A percentile compares a stretch with the other conserved stretches of the same genome.
Conservation (phyloP, 2,888 invertebrate genomes). For the Athalia cordata region DNA sequence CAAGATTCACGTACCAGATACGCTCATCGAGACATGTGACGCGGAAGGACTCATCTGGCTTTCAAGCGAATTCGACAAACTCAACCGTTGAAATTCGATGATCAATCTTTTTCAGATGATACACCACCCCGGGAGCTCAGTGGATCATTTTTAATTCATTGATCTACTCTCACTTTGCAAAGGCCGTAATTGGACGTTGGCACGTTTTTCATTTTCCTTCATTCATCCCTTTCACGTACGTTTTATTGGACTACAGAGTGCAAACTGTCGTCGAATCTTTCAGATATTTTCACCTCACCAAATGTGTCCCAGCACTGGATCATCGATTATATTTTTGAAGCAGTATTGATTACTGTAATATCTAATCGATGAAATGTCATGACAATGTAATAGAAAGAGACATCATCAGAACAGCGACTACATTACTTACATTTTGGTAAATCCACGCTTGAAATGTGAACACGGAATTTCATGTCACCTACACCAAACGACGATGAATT, state of each 20-base stretch:
- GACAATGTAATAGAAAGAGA: neutral
- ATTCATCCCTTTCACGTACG: conserved; percentile 55
- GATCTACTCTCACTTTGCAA: conserved; percentile 11
- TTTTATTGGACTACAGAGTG: conserved; percentile 57
- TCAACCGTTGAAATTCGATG: conserved; percentile 51
- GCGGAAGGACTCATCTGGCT: conserved; percentile 16
- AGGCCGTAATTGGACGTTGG: neutral
- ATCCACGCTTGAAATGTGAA: too few species aligned
- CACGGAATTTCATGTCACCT: neutral
- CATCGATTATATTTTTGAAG: conserved; percentile 8
- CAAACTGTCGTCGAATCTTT: conserved; percentile 57
- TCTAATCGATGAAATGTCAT: neutral
- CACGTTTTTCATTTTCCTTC: conserved; percentile 53
- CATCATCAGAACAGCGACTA: too few species aligned
- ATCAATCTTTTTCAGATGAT: conserved; percentile 54
- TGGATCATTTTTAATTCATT: conserved; percentile 51
- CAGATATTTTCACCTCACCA: conserved; percentile 16
- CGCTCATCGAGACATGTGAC: neutral
- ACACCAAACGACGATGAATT: conserved; percentile 2
- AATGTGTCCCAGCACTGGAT: neutral
- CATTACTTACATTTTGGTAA: too few species aligned
- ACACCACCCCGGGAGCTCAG: conserved; percentile 40
- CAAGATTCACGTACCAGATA: conserved; percentile 12
- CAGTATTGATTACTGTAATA: neutral
- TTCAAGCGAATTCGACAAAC: conserved; percentile 38